Evolutionary conservation across 2,113 vertebrate species (phyloP), one percentile per base, ranked within the genome.

Genomic region (Etia nguti): DNA sequence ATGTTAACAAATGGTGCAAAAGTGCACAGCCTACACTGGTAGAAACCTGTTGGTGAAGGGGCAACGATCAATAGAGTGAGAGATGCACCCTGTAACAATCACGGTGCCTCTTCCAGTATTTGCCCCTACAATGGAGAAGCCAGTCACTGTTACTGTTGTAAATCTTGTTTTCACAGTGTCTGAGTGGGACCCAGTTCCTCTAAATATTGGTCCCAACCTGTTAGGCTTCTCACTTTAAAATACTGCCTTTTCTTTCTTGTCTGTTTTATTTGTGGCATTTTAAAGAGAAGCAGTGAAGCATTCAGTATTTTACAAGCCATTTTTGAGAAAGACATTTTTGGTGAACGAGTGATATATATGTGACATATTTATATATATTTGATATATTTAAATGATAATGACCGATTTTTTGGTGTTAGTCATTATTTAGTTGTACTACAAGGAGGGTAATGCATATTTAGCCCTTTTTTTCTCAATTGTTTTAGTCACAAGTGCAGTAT

Each of bases 1-100:
- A 83, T 88, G 56, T 65, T 84, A 70, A 79, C 43, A 84, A 15
- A 26, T 38, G 8, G 43, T 31, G 15, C 29, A 20, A 75, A 2
- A 20, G 24, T 29, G 16, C 70, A 18, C 43, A 50, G 70, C 43
- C 50, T 29, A 75, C 46, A 48, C 41, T 73, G 18, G 11, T 46
- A 18, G 22, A 36, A 65, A 12, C 10, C 31, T 52, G 26, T 24
- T 82, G 13, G 11, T 36, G 4, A 65, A n/a, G 8, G 16, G 4
- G 16, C 26, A 65, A 59, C 15, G 46, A 10, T 24, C 4, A n/a
- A 10, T 46, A 22, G 13, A 75, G 41, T 46, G 12, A 73, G 22
- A 75, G 36, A 48, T 0, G 10, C 9, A 57, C 6, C 3, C 1
- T 8, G n/a, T 43, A 20, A 60, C 52, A 8, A 5, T 24, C 10